A percentile compares a stretch with the other conserved stretches of the same genome.
Conservation (phyloP, 1,140 invertebrate genomes). For the Hypsibius dujardini region DNA sequence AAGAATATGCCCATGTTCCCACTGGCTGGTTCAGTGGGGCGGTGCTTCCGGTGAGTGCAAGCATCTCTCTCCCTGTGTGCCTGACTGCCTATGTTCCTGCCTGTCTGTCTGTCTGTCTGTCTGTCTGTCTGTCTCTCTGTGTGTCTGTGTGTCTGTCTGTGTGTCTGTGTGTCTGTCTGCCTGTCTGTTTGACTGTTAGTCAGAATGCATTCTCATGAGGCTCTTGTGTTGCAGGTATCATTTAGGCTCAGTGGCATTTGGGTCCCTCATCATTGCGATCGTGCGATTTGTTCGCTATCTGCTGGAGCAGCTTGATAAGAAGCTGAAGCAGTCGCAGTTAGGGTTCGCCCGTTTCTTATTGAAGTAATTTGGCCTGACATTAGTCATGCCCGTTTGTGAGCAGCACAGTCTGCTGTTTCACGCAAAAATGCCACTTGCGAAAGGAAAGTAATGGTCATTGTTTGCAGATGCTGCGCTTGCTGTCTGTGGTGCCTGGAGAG, state of each 20-base stretch:
- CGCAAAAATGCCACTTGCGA: too few species aligned
- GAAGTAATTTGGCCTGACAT: constrained; percentile 33
- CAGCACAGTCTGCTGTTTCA: too few species aligned
- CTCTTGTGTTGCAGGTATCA: constrained; percentile 39
- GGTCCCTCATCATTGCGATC: constrained; percentile 51
- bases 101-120: too few species aligned
- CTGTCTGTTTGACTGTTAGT: too few species aligned
- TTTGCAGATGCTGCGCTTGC: constrained; percentile 47
- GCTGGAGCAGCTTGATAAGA: constrained; percentile 35
- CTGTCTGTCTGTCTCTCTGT: too few species aligned
- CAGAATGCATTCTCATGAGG: too few species aligned
- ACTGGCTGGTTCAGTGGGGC: constrained; percentile 24
- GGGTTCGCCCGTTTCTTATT: constrained; percentile 30
- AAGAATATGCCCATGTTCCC: constrained; percentile 29
- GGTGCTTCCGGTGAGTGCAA: constrained; percentile 15
- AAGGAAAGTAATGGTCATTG: constrained; percentile 3
- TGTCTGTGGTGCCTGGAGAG: constrained; percentile 55
- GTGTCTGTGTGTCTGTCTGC: too few species aligned
- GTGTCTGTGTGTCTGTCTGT: too few species aligned
- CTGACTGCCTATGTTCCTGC: too few species aligned
- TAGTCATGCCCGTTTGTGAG: too few species aligned
- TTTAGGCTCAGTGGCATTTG: constrained; percentile 55
- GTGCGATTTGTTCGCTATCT: constrained; percentile 47
- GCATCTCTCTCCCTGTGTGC: too few species aligned
- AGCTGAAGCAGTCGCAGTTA: constrained; percentile 30